Conservation (phyloP, 2,797 vertebrate genomes). For the Spondyliosoma cantharus region DNA sequence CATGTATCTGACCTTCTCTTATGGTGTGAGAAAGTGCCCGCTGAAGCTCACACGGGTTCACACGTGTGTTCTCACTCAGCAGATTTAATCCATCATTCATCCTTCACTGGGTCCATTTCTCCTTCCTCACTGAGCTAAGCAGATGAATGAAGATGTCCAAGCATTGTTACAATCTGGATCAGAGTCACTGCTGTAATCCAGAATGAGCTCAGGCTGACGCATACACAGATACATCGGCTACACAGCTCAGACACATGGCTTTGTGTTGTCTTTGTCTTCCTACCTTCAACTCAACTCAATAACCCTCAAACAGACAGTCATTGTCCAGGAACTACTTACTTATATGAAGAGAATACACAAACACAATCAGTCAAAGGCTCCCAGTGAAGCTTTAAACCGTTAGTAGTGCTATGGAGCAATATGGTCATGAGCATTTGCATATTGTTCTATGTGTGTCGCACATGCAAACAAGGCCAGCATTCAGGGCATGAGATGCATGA, state of each 20-base stretch:
- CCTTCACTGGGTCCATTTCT: constrained; percentile 48
- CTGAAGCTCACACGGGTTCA: neutral
- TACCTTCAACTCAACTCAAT: constrained; percentile 2
- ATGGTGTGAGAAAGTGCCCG: constrained; percentile 12
- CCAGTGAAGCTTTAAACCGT: too few species aligned
- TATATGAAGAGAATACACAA: neutral
- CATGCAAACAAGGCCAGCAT: neutral
- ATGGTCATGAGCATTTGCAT: too few species aligned
- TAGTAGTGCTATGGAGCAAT: too few species aligned
- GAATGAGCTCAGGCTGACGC: constrained; percentile 50
- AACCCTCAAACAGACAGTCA: constrained; percentile 4
- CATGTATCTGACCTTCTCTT: constrained; percentile 15
- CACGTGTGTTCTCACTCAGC: constrained; percentile 37
- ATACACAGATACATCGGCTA: constrained; percentile 45
- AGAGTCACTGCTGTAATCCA: constrained; percentile 67
- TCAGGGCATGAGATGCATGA: neutral
- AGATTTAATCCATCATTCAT: constrained; percentile 63
- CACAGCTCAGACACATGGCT: constrained; percentile 54
- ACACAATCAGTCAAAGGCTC: neutral
- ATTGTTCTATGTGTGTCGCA: too few species aligned
- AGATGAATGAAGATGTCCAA: constrained; percentile 69
- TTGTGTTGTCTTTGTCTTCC: constrained; percentile 45
- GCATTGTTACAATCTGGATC: constrained; percentile 61
- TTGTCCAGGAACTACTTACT: neutral
- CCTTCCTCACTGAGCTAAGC: constrained; percentile 51